These are phyloP conservation scores for Mythimna pallens DNA, from an alignment of 2,888 invertebrate species.

Conservation along the genomic window DNA sequence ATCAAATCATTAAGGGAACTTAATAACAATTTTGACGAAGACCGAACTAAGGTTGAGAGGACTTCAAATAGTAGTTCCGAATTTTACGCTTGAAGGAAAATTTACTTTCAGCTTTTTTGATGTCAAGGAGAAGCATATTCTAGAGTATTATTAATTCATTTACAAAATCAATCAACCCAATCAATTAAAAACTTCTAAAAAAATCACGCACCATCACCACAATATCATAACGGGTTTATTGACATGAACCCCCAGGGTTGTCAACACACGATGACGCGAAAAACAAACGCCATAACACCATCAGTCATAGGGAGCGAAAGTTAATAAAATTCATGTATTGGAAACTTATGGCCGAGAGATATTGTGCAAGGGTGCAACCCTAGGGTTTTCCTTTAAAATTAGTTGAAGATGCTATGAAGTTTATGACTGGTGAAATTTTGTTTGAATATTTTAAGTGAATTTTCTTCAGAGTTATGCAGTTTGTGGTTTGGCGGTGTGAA, in stretches of 20 bases:
- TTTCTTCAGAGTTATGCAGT: conserved; percentile 48
- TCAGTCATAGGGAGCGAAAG: conserved; percentile 80
- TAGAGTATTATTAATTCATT: background rate
- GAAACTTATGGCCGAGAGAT: conserved; percentile 89
- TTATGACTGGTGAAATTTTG: conserved; percentile 67
- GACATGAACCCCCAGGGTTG: conserved; percentile 76
- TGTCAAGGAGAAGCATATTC: too few species aligned
- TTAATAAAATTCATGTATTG: conserved; percentile 91
- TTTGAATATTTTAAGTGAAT: conserved; percentile 64
- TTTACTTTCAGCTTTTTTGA: too few species aligned
- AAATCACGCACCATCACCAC: conserved; percentile 24
- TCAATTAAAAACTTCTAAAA: conserved; percentile 19
- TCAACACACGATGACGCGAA: conserved; percentile 87
- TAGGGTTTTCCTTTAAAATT: conserved; percentile 77
- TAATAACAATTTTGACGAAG: too few species aligned
- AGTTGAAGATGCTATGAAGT: conserved; percentile 68
- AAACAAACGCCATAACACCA: conserved; percentile 87
- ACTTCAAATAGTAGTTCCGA: too few species aligned
- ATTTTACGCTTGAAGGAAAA: too few species aligned
- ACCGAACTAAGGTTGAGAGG: too few species aligned
- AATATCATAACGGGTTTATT: conserved; percentile 62
- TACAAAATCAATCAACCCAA: conserved; percentile 10
- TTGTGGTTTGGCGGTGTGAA: conserved; percentile 11
- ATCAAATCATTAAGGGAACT: too few species aligned
- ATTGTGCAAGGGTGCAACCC: conserved; percentile 86